phyloP scores from a whole-genome alignment of 2,888 invertebrate species.

The Rhingia campestris region DNA sequence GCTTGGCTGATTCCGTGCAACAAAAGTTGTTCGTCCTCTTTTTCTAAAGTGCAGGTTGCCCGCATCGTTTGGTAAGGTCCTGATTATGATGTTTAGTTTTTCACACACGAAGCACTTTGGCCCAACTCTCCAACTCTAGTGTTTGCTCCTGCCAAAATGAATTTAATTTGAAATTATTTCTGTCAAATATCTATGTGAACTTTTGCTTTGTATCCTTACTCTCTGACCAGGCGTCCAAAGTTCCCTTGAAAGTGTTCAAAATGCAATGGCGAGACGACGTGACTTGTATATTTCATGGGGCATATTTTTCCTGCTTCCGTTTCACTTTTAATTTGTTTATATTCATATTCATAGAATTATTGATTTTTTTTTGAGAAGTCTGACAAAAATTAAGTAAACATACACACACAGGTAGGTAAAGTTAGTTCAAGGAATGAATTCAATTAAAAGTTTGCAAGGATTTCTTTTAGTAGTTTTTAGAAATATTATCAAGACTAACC shows the following conservation, averaged over 20 bases:
- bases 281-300: too few species aligned
- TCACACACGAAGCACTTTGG: conserved; percentile 28
- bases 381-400: conserved; percentile 8
- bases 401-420: conserved; percentile 47
- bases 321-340: conserved; percentile 42
- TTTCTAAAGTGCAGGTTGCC: not conserved
- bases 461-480: conserved; percentile 12
- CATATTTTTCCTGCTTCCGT: too few species aligned
- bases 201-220: not conserved
- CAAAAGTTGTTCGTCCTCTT: not conserved
- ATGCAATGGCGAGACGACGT: not conserved
- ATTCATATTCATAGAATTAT: not conserved
- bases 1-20: not conserved
- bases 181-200: not conserved
- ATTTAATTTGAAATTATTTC: conserved; percentile 21
- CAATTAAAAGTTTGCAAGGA: conserved; percentile 54
- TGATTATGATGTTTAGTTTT: conserved; percentile 34
- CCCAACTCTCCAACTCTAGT: conserved; percentile 20
- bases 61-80: conserved; percentile 12
- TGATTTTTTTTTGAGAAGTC: not conserved
- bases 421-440: conserved; percentile 56
- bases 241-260: conserved; percentile 14
- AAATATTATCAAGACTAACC: conserved; percentile 12
- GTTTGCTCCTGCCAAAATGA: conserved; percentile 17
- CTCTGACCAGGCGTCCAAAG: not conserved